Evolutionary conservation across 2,888 invertebrate species (phyloP), one percentile per base, ranked within the genome.

Genomic region (Drosophila setosimentum): DNA sequence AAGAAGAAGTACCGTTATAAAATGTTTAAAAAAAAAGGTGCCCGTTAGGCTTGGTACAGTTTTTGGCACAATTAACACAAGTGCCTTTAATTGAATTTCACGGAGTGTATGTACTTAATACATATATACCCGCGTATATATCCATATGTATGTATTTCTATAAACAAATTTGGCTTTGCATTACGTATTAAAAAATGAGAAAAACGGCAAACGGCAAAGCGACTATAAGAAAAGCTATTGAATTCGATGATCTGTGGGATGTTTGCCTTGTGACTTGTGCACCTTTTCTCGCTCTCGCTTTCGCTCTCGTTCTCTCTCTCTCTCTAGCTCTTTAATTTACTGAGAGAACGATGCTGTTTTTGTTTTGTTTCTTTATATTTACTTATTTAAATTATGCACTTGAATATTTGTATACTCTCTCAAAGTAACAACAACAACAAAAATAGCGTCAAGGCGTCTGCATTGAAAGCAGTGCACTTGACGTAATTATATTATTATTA

Each of bases 401-500:
- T 76, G 55, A 55, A 13, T 55, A 24, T 45, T 24, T 67, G 33
- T 57, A 29, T 55, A 60, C 63, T 62, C 62, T 58, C 40, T 24
- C 45, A 16, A 18, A 59, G 58, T 50, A 62, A 68, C 53, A 75
- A 45, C n/a, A 57, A 48, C 30, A 21, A 75, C 54, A 54, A 60
- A 71, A 51, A 27, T 18, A 72, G 68, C 68, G 49, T 51, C 81
- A 65, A 78, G 65, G 73, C 81, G 68, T 77, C 73, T 79, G 59
- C 69, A 59, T 48, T 50, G 54, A 62, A 60, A 55, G 16, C 67
- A 77, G 10, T n/a, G n/a, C 67, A 77, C 63, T 78, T 77, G 67
- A 77, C 77, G 81, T 80, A 61, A 80, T 72, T 68, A 64, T 48
- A 37, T 40, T 35, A 48, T 57, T 35, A 42, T 37, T 33, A 45